Evolutionary conservation across 2,113 vertebrate genomes (phyloP), one percentile per base, ranked within the genome.

Genomic region (Phocoena sinus): DNA sequence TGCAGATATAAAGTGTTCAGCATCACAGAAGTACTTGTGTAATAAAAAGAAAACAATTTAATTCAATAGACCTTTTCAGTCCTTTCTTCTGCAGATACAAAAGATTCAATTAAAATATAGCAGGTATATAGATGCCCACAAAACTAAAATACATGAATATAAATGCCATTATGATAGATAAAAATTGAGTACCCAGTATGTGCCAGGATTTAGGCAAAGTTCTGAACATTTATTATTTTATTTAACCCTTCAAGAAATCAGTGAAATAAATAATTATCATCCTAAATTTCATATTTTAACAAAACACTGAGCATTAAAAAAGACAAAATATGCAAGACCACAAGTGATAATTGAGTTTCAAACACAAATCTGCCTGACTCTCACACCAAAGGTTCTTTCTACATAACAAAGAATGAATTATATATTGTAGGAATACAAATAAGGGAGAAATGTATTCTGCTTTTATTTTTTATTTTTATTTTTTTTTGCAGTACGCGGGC

Each of bases 31-130:
- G 41, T 71, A 82, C 33, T 33, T 83, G 9, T 31, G 15, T 38
- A 58, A 90, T 53, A 74, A 85, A 94, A 89, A 92, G 18, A 81
- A 97, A 86, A 81, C 36, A 53, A 86, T 17, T 68, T 85, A 80
- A 81, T 70, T 84, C 60, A 89, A 62, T 17, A 85, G 33, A 68
- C 15, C 23, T 21, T 76, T 83, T 86, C 38, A 87, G 47, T 56
- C 28, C 10, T 92, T 96, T 86, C 80, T 76, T 74, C 36, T 56
- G 14, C 5, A 8, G 10, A 50, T 36, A 74, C 0, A 60, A 94
- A 20, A 96, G 38, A 88, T 53, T 91, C 86, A 38, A 13, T 79
- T 68, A 88, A 86, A 79, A 33, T 67, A 62, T 76, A 93, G 63
- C 70, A 89, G 28, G 11, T 53, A 68, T 26, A 31, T 38, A 90